These are phyloP conservation scores for Tylochromis polylepis DNA, from an alignment of 2,113 vertebrate species.

Conservation along the genomic window DNA sequence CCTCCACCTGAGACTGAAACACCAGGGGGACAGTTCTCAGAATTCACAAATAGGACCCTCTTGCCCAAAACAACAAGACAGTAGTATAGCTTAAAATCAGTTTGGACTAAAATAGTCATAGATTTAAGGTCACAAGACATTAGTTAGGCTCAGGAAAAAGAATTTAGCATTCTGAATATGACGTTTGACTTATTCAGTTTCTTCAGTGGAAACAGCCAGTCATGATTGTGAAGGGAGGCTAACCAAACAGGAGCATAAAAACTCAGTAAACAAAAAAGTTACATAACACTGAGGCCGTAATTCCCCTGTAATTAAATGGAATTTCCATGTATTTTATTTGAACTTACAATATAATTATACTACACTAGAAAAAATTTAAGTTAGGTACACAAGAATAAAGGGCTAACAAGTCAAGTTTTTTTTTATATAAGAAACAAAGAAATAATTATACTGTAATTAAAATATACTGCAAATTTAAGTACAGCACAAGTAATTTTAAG, in stretches of 20 bases:
- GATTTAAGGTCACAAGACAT: background rate
- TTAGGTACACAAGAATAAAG: background rate
- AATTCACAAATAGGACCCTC: background rate
- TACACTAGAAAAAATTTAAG: background rate
- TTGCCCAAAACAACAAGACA: background rate
- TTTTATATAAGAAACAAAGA: background rate
- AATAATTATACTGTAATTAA: background rate
- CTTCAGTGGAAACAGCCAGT: background rate
- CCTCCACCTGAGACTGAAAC: slow-evolving; percentile 88
- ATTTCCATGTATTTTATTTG: background rate
- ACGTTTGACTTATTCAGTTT: background rate
- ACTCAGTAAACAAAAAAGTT: no score
- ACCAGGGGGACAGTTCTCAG: background rate
- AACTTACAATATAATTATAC: background rate
- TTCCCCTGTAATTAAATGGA: background rate
- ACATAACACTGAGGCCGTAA: no score
- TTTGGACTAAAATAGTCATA: background rate
- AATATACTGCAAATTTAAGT: background rate
- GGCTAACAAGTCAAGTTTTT: background rate
- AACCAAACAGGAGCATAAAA: background rate
- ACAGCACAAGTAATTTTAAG: background rate
- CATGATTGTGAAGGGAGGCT: background rate
- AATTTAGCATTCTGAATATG: background rate
- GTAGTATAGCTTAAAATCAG: background rate
- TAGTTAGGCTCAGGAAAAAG: background rate